Conservation (phyloP, 2,797 vertebrate species). For the Pangasius sanitwongsei region DNA sequence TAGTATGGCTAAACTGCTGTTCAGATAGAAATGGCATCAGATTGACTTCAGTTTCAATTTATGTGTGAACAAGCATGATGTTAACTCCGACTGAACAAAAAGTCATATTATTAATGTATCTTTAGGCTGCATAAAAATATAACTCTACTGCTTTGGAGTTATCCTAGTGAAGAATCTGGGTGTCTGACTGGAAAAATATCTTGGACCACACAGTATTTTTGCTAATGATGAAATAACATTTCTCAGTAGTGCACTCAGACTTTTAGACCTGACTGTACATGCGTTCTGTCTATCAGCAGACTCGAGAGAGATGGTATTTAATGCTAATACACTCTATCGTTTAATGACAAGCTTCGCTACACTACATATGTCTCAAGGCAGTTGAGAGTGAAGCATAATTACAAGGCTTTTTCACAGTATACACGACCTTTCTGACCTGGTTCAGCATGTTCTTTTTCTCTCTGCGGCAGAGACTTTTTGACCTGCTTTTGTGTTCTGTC, state of each 20-base stretch:
- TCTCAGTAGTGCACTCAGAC: neutral
- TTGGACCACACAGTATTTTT: neutral
- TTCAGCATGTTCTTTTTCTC: slow-evolving; percentile 29
- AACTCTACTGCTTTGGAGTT: neutral
- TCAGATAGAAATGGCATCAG: neutral
- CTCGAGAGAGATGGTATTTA: slow-evolving; percentile 34
- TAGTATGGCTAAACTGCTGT: neutral
- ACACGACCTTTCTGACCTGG: slow-evolving; percentile 29
- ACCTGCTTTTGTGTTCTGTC: slow-evolving; percentile 29
- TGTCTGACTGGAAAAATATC: neutral
- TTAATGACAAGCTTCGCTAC: slow-evolving; percentile 65
- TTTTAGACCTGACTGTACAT: neutral
- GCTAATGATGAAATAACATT: neutral
- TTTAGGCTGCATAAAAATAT: neutral
- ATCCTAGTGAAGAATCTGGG: neutral
- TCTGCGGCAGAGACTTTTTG: slow-evolving; percentile 19
- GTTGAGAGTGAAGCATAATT: slow-evolving; percentile 67
- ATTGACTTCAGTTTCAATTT: neutral
- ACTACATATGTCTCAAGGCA: slow-evolving; percentile 24
- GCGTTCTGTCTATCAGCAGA: neutral
- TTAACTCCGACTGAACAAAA: neutral
- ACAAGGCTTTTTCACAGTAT: slow-evolving; percentile 23
- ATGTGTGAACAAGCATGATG: neutral
- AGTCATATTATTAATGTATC: neutral
- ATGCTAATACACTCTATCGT: slow-evolving; percentile 63